phyloP scores from a whole-genome alignment of 2,888 invertebrate genomes.

The Liodrosophila aerea region DNA sequence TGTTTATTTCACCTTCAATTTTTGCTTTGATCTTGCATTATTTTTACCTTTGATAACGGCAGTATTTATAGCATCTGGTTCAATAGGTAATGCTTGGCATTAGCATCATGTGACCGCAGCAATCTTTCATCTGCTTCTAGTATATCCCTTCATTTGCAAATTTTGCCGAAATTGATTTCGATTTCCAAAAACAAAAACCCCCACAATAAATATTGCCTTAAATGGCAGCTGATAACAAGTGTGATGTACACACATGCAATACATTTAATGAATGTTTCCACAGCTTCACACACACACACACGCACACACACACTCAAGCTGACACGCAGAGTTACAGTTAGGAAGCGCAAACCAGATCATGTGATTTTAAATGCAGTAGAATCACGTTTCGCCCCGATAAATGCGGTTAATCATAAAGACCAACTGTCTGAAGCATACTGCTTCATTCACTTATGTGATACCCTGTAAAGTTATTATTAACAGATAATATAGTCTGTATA shows the following conservation, averaged over 20 bases:
- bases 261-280: slow-evolving; percentile 23
- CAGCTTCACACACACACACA: neutral
- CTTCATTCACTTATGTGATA: slow-evolving; percentile 26
- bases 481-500: too few relatives aligned
- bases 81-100: too few relatives aligned
- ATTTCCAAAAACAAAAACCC: slow-evolving; percentile 23
- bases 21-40: neutral
- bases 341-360: slow-evolving; percentile 60
- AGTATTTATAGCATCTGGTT: slow-evolving; percentile 15
- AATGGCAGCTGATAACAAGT: slow-evolving; percentile 2
- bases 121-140: neutral
- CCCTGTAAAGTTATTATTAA: slow-evolving; percentile 8
- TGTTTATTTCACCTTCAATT: slow-evolving; percentile 3
- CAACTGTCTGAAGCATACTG: slow-evolving; percentile 28
- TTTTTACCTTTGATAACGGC: too few relatives aligned
- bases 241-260: slow-evolving; percentile 17
- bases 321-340: slow-evolving; percentile 8
- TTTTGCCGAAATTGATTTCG: slow-evolving; percentile 37
- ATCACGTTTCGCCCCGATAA: slow-evolving; percentile 74
- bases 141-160: slow-evolving; percentile 32
- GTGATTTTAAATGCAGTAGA: slow-evolving; percentile 67
- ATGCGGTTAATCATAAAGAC: slow-evolving; percentile 66
- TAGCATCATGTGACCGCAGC: slow-evolving; percentile 26
- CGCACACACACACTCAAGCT: neutral
- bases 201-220: slow-evolving; percentile 3